phyloP scores from a whole-genome alignment of 2,113 vertebrate genomes.

The Vulpes ferrilata region DNA sequence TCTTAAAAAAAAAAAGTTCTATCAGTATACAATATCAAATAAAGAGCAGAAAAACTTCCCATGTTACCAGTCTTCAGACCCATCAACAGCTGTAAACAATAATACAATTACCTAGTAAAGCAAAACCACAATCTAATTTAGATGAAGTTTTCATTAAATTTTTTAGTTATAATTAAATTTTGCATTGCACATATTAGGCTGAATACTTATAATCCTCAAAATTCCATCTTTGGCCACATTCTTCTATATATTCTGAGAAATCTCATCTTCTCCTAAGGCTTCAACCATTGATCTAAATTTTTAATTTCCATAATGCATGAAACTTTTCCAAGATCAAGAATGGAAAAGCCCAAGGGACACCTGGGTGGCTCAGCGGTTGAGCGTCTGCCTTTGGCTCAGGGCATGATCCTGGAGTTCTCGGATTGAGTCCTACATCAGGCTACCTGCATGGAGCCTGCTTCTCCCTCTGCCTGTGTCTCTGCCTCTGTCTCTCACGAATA shows the following conservation, averaged over 20 bases:
- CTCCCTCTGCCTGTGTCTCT: too few species aligned
- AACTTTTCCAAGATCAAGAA: constrained; percentile 11
- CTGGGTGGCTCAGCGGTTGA: too few species aligned
- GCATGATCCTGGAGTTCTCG: too few species aligned
- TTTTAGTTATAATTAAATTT: not conserved
- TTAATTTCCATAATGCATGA: not conserved
- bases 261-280: not conserved
- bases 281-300: constrained; percentile 15
- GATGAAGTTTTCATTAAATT: not conserved
- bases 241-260: not conserved
- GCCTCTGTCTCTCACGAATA: too few species aligned
- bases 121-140: not conserved
- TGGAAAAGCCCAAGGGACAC: not conserved
- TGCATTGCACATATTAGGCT: not conserved
- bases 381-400: too few species aligned
- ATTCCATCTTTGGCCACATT: not conserved
- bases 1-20: not conserved
- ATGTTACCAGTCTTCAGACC: not conserved
- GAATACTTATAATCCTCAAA: not conserved
- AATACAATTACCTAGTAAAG: not conserved
- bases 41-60: not conserved
- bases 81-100: not conserved
- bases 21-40: not conserved
- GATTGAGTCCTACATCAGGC: too few species aligned
- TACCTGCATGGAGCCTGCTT: too few species aligned